Base-by-base conservation (phyloP, 2,888 invertebrate species). In the Dicycla oo region DNA sequence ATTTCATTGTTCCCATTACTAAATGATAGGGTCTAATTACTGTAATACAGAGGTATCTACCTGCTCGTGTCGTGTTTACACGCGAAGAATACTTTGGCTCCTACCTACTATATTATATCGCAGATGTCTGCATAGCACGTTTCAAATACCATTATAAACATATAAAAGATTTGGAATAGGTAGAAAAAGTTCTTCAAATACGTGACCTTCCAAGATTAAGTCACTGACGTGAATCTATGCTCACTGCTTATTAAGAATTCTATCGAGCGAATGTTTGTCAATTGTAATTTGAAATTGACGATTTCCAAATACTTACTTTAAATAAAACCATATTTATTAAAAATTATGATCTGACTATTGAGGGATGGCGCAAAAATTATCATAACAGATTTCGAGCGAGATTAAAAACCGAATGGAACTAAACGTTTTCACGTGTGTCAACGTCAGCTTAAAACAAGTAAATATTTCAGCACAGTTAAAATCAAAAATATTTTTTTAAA, bases 21-120 rank as follows among this genome's bases (percentile, higher is more conserved):
- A 92, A 92, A 93, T 90, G 91, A 94, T 91, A 92, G 93, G 91
- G 90, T 93, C 93, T 94, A 94, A 94, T 94, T 94, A 89, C 89
- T 89, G 88, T 91, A 91, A 92, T 92, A 40, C 69, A 23, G 26
- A 40, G 60, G 63, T 30, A 30, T 2, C 2, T 30, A 67, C 38
- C 23, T 30, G 10, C 87, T 89, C 82, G 88, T 88, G 88, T 89
- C 85, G 87, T 88, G 88, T 83, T 88, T 82, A 89, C 91, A 92
- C 89, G 92, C 91, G 88, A 92, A 83, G 83, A 30, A 15, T 73
- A 64, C 67, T 68, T 67, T 30, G 34, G n/a, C 53, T 30, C 30
- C 45, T 60, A 26, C 11, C 43, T 43, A 34, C 38, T 57, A 69
- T 57, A 57, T 63, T 51, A 61, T 57, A 73, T 43, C 34, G 64